Evolutionary conservation across 2,797 vertebrate genomes (phyloP).

Genomic region (Acropternis orthonyx): DNA sequence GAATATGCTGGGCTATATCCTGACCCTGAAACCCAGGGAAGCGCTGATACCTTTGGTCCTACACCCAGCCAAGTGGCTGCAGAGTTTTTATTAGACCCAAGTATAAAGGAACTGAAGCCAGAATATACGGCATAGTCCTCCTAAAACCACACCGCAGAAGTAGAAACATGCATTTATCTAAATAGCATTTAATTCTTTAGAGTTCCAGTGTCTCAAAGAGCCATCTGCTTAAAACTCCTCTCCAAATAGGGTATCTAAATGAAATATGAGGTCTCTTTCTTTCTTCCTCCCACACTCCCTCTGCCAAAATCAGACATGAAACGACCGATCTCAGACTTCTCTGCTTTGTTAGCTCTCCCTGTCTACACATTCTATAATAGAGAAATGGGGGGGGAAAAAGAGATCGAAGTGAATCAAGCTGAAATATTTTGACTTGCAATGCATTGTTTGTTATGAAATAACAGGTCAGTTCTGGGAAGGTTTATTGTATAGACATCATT

Average conservation of each 20-base stretch:
- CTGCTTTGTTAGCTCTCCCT: neutral
- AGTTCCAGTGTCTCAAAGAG: conserved; percentile 40
- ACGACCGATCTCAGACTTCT: neutral
- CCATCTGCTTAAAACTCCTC: conserved; percentile 68
- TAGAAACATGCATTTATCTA: conserved; percentile 57
- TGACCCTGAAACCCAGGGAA: neutral
- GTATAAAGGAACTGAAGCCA: neutral
- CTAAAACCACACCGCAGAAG: conserved; percentile 8
- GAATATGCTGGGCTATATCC: neutral
- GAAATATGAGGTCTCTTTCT: conserved; percentile 52
- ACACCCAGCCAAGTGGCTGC: neutral
- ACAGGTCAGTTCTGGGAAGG: neutral
- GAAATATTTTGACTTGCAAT: conserved; percentile 35
- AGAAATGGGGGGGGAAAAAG: neutral
- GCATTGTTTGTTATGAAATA: neutral
- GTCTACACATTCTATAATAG: neutral
- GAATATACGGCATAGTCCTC: neutral
- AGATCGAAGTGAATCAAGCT: neutral
- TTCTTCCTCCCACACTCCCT: conserved; percentile 51
- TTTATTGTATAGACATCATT: neutral
- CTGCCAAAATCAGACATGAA: conserved; percentile 44
- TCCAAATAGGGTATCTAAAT: conserved; percentile 64
- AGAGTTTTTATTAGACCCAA: neutral
- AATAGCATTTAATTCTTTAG: conserved; percentile 24
- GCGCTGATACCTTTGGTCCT: neutral